phyloP scores from a whole-genome alignment of 2,888 invertebrate genomes.

The Danaus chrysippus region DNA sequence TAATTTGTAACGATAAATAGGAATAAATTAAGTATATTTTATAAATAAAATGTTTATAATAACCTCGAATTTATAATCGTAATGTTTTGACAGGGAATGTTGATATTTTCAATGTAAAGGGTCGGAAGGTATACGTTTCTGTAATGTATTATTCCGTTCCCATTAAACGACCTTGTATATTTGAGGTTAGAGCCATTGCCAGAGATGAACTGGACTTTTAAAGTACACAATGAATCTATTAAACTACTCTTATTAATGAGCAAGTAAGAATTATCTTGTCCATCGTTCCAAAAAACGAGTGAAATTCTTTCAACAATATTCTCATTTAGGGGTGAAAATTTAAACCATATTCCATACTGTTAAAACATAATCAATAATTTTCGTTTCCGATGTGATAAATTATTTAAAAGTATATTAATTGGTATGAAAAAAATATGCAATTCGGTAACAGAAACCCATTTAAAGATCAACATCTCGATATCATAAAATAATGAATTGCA shows the following conservation, averaged over 20 bases:
- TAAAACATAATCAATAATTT: no score
- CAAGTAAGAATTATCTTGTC: no score
- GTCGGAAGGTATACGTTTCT: constrained; percentile 11
- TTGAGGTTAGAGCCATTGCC: constrained; percentile 6
- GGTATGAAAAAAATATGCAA: no score
- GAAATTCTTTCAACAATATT: no score
- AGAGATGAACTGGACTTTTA: background rate
- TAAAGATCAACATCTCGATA: no score
- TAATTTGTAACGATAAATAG: constrained; percentile 2
- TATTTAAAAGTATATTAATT: no score
- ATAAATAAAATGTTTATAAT: constrained; percentile 6
- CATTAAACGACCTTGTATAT: constrained; percentile 14
- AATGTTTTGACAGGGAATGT: constrained; percentile 15
- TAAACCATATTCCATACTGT: no score
- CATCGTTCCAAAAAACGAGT: no score
- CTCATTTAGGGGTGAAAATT: no score
- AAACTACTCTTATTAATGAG: background rate
- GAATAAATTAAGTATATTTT: constrained; percentile 2
- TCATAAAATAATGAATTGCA: no score
- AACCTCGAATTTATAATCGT: constrained; percentile 15
- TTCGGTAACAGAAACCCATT: no score
- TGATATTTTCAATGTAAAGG: constrained; percentile 19
- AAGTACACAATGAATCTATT: background rate
- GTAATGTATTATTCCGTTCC: constrained; percentile 10
- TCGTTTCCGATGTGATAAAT: no score